Evolutionary conservation across 2,888 invertebrate species (phyloP), one percentile per base, ranked within the genome.

Genomic region (Encarsia formosa): DNA sequence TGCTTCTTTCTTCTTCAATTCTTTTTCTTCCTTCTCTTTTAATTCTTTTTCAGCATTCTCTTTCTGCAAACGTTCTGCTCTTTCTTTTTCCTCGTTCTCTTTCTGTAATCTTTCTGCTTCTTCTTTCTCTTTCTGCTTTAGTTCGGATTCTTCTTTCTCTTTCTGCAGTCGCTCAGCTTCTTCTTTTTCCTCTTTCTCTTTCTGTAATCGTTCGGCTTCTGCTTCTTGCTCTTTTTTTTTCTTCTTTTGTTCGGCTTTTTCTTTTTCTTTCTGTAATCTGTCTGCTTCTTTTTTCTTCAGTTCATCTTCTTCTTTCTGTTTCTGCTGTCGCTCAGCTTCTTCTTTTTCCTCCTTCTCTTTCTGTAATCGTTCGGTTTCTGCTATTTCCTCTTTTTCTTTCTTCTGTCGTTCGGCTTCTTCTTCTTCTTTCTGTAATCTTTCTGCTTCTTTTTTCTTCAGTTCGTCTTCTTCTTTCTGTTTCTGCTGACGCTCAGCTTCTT

Each of bases 371-470:
- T 54, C 32, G 31, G 41, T 31, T 54, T 54, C 32, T 55, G 37
- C 32, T 55, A 32, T 19, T 52, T 24, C 59, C 22, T 61, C 13
- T 59, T 52, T 13, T 59, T 56, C 20, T 57, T 59, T 16, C 23
- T 22, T 6, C 15, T 34, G n/a, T 13, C 16, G 9, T 15, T 6
- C n/a, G 18, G 35, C 26, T 15, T 50, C 39, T 45, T 34, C 29
- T 51, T 49, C 40, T 20, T 49, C 23, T 16, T 39, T 43, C 31
- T 54, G 40, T 24, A 52, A 29, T 49, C 60, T 58, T 37, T 57
- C 57, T 31, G 55, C 40, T 49, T 61, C 49, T 49, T 59, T 54
- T 50, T 57, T 47, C 53, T 61, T 59, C n/a, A 41, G 48, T 24
- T 52, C 45, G 43, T 60, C 58, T n/a, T 63, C 59, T 23, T 63